Evolutionary conservation across 2,888 invertebrate species (phyloP).

Genomic region (Macrostomum cliftonense): DNA sequence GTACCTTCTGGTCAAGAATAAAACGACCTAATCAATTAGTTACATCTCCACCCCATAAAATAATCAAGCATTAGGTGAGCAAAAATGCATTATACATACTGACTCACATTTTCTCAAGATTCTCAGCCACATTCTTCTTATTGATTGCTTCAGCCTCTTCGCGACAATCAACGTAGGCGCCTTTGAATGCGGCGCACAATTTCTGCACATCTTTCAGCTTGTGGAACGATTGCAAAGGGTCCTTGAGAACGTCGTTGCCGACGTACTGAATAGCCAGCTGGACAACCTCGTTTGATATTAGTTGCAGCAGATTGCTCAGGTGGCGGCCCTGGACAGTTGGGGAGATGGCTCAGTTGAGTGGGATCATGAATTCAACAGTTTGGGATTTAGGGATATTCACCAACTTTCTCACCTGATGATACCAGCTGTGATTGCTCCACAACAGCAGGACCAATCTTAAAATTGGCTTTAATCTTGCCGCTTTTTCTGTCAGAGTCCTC

Average conservation of each 20-base stretch:
- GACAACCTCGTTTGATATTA: constrained; percentile 35
- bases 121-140: constrained; percentile 28
- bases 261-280: constrained; percentile 32
- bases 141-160: constrained; percentile 35
- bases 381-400: too few species aligned
- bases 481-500: constrained; percentile 21
- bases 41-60: too few species aligned
- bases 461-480: constrained; percentile 29
- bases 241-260: constrained; percentile 30
- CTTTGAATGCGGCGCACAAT: constrained; percentile 36
- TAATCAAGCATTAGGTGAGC: too few species aligned
- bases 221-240: constrained; percentile 32
- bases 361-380: too few species aligned
- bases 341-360: too few species aligned
- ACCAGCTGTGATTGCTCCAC: constrained; percentile 20
- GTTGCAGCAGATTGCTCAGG: constrained; percentile 22
- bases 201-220: constrained; percentile 33
- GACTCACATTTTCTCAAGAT: constrained; percentile 32
- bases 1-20: too few species aligned
- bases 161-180: constrained; percentile 35
- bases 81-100: not conserved
- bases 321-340: not conserved
- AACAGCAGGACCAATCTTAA: constrained; percentile 30
- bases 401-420: too few species aligned
- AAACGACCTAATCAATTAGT: too few species aligned